Base-by-base conservation (phyloP, 37 sponge, comb jelly and placozoan genomes). In the Geodia barretti region DNA sequence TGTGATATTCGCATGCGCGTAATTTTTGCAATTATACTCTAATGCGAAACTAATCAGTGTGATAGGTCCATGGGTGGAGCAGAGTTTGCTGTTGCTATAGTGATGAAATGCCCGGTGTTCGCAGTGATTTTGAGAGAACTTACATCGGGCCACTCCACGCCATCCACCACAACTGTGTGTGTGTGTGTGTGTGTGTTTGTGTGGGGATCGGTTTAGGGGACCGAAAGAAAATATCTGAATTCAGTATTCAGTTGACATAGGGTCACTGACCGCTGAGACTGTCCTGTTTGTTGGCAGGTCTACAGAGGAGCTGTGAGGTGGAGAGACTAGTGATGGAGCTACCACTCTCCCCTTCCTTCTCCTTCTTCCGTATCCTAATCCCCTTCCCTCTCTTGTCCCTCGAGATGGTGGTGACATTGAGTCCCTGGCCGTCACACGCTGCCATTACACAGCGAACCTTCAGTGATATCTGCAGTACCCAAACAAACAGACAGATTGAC, bases 361-460 rank as follows among this genome's bases (percentile, higher is more conserved):
- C 69, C 4, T 43, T 29, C 67, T 74, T 83, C 33, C 86, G 71
- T 61, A 79, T 85, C 3, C 82, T 41, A 5, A 78, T 88, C 3
- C 89, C 73, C 30, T 79, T 87, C 1, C 63, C 77, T 36, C 69
- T 77, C 84, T 88, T 88, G 36, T 83, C 77, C 39, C 76, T 63
- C 0, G 73, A 73, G 23, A 64, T 32, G 28, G 89, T 77, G 5
- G 89, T 88, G 54, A 88, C 75, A 73, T 77, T 88, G 39, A 88
- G 79, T 20, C 72, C 39, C 26, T 77, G 79, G 25, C 81, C 79
- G 30, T 70, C 68, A 43, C 70, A 72, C 33, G 89, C 72, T 0
- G 77, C 89, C 62, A 83, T 78, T n/a, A 88, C 84, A 83, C 89
- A 77, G 21, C 89, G 78, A 23, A 88, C 89, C 68, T 88, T 88